Percentiles rank a stretch among this genome's conserved stretches.
phyloP scores from a whole-genome alignment of 2,113 vertebrate genomes.

The Spheniscus mendiculus region DNA sequence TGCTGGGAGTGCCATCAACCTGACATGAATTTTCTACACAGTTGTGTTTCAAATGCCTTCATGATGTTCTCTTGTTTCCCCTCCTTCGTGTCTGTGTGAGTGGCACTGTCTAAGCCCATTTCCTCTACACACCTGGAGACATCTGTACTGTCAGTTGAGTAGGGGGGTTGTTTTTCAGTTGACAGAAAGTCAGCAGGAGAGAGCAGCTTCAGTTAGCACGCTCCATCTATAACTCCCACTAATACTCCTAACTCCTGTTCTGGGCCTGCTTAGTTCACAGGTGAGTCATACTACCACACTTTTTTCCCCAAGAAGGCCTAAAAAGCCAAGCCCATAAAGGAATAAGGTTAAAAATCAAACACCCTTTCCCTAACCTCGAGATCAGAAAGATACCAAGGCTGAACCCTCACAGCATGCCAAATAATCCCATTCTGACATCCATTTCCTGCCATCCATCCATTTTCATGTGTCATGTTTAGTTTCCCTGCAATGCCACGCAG shows the following conservation, averaged over 20 bases:
- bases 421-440: neutral
- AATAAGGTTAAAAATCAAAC: neutral
- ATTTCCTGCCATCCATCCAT: neutral
- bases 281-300: rapidly evolving
- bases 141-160: neutral
- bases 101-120: neutral
- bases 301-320: neutral
- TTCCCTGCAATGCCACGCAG: neutral
- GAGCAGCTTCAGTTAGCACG: neutral
- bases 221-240: neutral
- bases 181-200: neutral
- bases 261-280: neutral
- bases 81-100: neutral
- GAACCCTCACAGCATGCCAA: neutral
- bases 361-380: neutral
- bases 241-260: neutral
- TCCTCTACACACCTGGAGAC: neutral
- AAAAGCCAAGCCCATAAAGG: neutral
- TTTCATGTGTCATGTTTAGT: neutral
- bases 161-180: neutral
- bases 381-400: neutral
- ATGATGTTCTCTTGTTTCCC: neutral
- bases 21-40: neutral
- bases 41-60: neutral
- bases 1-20: neutral